phyloP scores from a whole-genome alignment of 2,113 vertebrate species.

The Phaethornis superciliosus region DNA sequence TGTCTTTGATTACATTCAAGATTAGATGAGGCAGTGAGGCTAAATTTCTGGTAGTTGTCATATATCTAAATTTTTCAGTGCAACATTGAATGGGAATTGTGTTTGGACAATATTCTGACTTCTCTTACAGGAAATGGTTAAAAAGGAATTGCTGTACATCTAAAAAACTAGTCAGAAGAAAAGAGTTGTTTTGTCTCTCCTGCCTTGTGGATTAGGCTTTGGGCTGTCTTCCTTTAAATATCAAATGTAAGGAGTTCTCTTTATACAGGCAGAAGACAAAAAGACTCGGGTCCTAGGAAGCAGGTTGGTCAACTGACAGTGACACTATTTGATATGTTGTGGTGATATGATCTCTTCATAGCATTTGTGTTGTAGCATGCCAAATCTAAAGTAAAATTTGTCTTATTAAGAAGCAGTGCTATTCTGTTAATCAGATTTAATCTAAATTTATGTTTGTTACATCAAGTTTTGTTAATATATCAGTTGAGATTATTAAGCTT shows the following conservation, averaged over 20 bases:
- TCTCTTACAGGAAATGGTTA: constrained; percentile 32
- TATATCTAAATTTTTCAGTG: not conserved
- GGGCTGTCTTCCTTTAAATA: not conserved
- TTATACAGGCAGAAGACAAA: not conserved
- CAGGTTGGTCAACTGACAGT: not conserved
- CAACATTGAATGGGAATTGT: not conserved
- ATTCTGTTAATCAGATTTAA: not conserved
- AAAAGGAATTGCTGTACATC: constrained; percentile 34
- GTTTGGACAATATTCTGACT: not conserved
- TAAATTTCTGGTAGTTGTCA: not conserved
- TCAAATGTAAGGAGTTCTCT: not conserved
- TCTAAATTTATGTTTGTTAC: not conserved
- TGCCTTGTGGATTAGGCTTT: constrained; percentile 3
- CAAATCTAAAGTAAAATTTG: not conserved
- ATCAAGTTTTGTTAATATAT: not conserved
- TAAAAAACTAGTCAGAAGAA: constrained; percentile 40
- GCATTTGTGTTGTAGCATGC: not conserved
- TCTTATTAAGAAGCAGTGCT: not conserved
- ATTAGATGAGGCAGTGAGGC: not conserved
- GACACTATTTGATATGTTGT: not conserved
- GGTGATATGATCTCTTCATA: not conserved
- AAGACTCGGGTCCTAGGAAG: not conserved
- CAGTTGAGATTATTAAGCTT: not conserved
- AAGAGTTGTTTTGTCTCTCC: constrained; percentile 17
- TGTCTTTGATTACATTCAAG: not conserved